A percentile compares a stretch with the other conserved stretches of the same genome.
phyloP scores from a whole-genome alignment of 2,113 vertebrate genomes.

The Speoplatyrhinus poulsoni region DNA sequence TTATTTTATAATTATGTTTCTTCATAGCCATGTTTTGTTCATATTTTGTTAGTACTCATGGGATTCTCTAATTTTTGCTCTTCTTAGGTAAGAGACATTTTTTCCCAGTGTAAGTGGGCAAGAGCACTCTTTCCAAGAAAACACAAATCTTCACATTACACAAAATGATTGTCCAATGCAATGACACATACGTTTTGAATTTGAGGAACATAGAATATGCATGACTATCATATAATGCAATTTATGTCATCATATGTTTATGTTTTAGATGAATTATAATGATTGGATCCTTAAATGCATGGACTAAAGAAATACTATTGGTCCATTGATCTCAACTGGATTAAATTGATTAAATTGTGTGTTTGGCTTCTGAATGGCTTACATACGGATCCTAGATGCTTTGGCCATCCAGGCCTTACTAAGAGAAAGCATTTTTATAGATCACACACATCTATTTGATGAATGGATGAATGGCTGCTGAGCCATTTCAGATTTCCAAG shows the following conservation, averaged over 20 bases:
- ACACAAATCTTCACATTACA: neutral
- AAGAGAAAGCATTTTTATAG: neutral
- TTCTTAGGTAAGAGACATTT: neutral
- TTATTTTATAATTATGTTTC: too few relatives aligned
- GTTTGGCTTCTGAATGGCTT: neutral
- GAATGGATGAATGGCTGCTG: conserved; percentile 4
- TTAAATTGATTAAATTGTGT: neutral
- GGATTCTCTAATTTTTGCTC: neutral
- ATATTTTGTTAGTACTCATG: neutral
- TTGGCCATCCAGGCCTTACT: conserved; percentile 10
- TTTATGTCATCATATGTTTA: too few relatives aligned
- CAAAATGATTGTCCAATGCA: neutral
- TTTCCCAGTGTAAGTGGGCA: neutral
- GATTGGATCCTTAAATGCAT: neutral
- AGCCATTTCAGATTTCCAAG: conserved; percentile 7
- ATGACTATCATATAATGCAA: neutral
- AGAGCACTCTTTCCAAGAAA: neutral
- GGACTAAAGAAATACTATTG: neutral
- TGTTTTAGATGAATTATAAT: neutral
- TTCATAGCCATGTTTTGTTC: too few relatives aligned
- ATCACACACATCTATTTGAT: conserved; percentile 4
- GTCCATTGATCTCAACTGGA: neutral
- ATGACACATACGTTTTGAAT: neutral
- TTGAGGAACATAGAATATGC: neutral
- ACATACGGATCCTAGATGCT: conserved; percentile 10